phyloP scores from a whole-genome alignment of 1,140 invertebrate genomes.

The Lethocerus indicus region DNA sequence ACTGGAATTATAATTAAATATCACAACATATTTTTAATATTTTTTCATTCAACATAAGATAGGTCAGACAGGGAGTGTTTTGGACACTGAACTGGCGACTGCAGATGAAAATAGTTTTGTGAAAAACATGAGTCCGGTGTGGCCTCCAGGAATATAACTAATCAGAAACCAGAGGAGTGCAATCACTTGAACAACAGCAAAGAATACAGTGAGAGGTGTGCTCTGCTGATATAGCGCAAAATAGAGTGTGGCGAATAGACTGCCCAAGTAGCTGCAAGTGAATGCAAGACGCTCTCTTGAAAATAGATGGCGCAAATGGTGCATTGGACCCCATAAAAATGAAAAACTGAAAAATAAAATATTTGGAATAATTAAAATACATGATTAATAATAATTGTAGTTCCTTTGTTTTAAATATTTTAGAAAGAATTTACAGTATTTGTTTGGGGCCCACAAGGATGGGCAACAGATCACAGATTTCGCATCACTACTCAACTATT shows the following conservation, averaged over 20 bases:
- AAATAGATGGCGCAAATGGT: constrained; percentile 79
- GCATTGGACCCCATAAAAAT: constrained; percentile 76
- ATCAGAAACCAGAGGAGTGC: constrained; percentile 78
- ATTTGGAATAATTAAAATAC: constrained; percentile 7
- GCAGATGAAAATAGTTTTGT: constrained; percentile 56
- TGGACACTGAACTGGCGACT: constrained; percentile 48
- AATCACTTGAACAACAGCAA: constrained; percentile 67
- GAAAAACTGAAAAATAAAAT: constrained; percentile 59
- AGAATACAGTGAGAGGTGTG: constrained; percentile 73
- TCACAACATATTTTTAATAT: too few relatives aligned
- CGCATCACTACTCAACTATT: too few relatives aligned
- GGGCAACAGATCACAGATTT: too few relatives aligned
- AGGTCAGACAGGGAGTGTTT: constrained; percentile 52
- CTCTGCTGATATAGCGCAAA: constrained; percentile 75
- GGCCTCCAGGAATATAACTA: constrained; percentile 81
- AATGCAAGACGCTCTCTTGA: constrained; percentile 61
- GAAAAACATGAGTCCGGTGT: constrained; percentile 78
- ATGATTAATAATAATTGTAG: not conserved
- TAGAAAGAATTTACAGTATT: not conserved
- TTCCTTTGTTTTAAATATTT: not conserved
- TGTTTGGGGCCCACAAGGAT: too few relatives aligned
- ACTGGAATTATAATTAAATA: too few relatives aligned
- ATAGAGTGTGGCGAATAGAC: constrained; percentile 77
- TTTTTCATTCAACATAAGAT: too few relatives aligned
- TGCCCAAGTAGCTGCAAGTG: constrained; percentile 63